Evolutionary conservation across 2,797 vertebrate species (phyloP).

Genomic region (Fistularia tabacaria): DNA sequence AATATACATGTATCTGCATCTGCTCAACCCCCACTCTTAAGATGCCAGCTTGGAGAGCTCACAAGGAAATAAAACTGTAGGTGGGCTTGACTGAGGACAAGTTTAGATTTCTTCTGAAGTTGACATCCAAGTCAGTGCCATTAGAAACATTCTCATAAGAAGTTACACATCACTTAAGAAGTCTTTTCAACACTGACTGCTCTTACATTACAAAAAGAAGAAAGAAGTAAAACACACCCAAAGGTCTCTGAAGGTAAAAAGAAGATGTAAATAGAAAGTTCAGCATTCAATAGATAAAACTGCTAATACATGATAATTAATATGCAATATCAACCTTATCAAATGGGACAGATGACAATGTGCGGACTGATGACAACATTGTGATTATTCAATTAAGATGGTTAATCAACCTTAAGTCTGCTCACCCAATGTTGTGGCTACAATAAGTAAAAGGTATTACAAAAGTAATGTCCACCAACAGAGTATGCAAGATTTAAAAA

Average conservation of each 20-base stretch:
- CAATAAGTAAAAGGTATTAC: constrained; percentile 9
- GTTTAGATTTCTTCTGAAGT: constrained; percentile 52
- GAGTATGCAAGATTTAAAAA: constrained; percentile 21
- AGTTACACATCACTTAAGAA: constrained; percentile 29
- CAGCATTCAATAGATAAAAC: no score
- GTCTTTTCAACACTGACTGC: constrained; percentile 27
- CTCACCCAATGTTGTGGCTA: constrained; percentile 2
- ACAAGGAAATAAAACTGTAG: constrained; percentile 61
- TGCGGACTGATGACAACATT: no score
- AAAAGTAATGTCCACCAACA: not conserved
- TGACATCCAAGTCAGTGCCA: constrained; percentile 46
- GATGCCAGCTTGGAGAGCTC: constrained; percentile 46
- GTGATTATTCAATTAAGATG: no score
- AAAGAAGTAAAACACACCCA: no score
- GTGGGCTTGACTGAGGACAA: constrained; percentile 42
- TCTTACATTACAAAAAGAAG: no score
- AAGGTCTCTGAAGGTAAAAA: no score
- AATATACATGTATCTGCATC: constrained; percentile 73
- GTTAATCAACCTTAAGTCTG: not conserved
- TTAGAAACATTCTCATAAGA: constrained; percentile 32
- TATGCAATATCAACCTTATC: no score
- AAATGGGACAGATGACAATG: no score
- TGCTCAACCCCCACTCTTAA: constrained; percentile 48
- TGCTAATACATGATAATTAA: no score
- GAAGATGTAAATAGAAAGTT: no score